These are phyloP conservation scores for Malurus splendens DNA, from an alignment of 2,797 vertebrate genomes.

Conservation along the genomic window DNA sequence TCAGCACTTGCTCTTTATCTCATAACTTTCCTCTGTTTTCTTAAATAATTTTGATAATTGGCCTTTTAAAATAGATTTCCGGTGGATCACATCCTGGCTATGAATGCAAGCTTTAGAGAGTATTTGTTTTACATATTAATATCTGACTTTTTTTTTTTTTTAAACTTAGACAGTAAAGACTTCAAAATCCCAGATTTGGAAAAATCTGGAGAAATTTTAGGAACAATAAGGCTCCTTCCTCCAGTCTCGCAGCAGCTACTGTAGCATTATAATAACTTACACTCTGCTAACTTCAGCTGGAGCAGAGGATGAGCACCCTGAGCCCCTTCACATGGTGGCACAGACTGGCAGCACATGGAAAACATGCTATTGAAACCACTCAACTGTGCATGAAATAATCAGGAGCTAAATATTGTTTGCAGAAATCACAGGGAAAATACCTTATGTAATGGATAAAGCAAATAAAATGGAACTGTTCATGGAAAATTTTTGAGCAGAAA, in stretches of 20 bases:
- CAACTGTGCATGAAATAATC: background rate
- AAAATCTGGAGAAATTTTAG: background rate
- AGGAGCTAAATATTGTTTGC: background rate
- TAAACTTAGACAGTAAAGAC: background rate
- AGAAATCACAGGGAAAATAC: background rate
- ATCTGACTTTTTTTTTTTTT: background rate
- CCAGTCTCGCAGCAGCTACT: background rate
- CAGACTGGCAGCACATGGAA: background rate
- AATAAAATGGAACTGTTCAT: background rate
- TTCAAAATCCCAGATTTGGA: background rate
- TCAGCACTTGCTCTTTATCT: background rate
- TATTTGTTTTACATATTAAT: background rate
- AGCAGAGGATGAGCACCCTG: background rate
- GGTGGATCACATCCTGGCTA: background rate
- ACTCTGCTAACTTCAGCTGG: background rate
- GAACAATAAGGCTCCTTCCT: background rate
- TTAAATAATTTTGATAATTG: background rate
- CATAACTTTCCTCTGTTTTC: background rate
- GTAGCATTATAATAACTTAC: background rate
- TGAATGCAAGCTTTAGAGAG: background rate
- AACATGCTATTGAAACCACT: background rate
- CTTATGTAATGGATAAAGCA: background rate
- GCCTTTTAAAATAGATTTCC: background rate
- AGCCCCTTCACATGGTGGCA: background rate
- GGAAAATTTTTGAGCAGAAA: background rate